A percentile compares a stretch with the other conserved stretches of the same genome.
These are phyloP conservation scores for Cacoxenus indagator DNA, from an alignment of 2,888 invertebrate genomes.

Conservation along the genomic window DNA sequence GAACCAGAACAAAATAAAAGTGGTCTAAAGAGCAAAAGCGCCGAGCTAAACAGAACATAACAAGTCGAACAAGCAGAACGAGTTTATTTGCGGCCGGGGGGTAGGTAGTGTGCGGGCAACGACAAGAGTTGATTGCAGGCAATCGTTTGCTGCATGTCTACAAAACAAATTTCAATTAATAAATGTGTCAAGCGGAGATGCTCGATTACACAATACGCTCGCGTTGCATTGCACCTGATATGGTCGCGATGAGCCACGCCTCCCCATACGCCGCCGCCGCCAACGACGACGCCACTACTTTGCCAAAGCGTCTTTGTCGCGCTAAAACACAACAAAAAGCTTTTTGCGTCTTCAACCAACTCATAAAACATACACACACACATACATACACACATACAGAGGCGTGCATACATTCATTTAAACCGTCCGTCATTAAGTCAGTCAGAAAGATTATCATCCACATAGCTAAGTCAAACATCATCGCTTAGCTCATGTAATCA, in stretches of 20 bases:
- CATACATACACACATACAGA: not conserved
- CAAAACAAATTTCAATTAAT: constrained; percentile 60
- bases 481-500: not conserved
- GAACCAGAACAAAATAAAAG: not conserved
- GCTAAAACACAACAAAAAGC: not conserved
- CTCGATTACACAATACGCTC: constrained; percentile 49
- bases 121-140: not conserved
- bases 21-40: not conserved
- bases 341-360: not conserved
- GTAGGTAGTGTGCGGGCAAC: not conserved
- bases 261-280: not conserved
- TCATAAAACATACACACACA: not conserved
- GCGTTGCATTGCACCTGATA: constrained; percentile 49
- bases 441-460: not conserved
- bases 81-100: not conserved
- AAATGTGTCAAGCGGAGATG: constrained; percentile 59
- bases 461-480: not conserved
- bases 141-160: constrained; percentile 22
- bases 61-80: not conserved
- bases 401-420: not conserved
- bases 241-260: constrained; percentile 2
- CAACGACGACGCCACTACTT: not conserved
- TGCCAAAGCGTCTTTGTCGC: not conserved
- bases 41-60: no score
- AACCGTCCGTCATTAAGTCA: not conserved